Conservation (phyloP, 2,797 vertebrate species). For the Schizopygopsis pylzovi region DNA sequence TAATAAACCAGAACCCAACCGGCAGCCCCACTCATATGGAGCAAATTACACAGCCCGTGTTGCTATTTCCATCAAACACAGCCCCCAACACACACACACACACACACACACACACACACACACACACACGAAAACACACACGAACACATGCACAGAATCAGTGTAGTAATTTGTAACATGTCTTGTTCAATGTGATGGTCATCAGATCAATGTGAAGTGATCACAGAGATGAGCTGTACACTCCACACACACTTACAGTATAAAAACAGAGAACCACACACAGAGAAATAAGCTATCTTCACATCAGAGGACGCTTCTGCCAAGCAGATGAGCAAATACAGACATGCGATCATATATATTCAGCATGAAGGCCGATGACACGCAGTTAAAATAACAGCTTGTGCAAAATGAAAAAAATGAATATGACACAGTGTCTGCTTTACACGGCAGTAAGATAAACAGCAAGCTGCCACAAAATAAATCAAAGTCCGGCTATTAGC, state of each 20-base stretch:
- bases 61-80: conserved; percentile 44
- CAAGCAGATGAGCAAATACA: conserved; percentile 43
- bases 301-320: conserved; percentile 37
- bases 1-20: conserved; percentile 61
- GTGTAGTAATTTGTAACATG: conserved; percentile 64
- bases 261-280: conserved; percentile 37
- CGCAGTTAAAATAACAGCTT: conserved; percentile 26
- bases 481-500: conserved; percentile 23
- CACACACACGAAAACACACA: conserved; percentile 46
- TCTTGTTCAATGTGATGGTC: conserved; percentile 60
- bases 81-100: conserved; percentile 31
- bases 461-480: conserved; percentile 22
- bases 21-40: conserved; percentile 64
- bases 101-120: conserved; percentile 39
- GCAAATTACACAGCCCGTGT: conserved; percentile 59
- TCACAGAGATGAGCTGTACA: conserved; percentile 27
- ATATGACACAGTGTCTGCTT: conserved; percentile 20
- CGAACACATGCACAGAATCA: conserved; percentile 37
- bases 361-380: not conserved
- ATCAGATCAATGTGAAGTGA: conserved; percentile 52
- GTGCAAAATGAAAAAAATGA: not conserved
- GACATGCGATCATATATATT: not conserved
- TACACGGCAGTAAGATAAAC: conserved; percentile 29
- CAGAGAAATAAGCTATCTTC: conserved; percentile 34
- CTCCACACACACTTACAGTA: conserved; percentile 10